Evolutionary conservation across 1,140 invertebrate genomes (phyloP), one percentile per base, ranked within the genome.

Genomic region (Cyrtorhinus lividipennis): DNA sequence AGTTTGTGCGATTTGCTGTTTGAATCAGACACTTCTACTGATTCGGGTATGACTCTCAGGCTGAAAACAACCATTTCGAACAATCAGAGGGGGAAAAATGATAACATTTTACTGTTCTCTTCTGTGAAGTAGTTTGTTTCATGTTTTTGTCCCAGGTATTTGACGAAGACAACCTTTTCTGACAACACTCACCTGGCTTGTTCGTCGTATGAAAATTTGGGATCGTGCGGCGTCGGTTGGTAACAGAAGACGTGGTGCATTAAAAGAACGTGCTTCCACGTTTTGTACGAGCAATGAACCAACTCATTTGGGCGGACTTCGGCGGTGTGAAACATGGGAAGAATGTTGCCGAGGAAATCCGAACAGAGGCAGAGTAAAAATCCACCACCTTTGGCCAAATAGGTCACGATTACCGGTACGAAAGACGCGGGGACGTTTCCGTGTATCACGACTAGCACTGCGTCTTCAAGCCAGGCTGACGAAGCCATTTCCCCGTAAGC

Each of bases 221-320:
- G 83, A 71, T 84, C 83, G 1, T 84, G 80, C 0, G 88, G 88
- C 1, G 87, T 89, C 0, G 86, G 85, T 69, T 90, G 86, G 71
- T 92, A 92, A 66, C 85, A 90, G 71, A 90, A 90, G 45, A 90
- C 84, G 66, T 91, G 87, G 73, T 91, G 88, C 74, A 92, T 83
- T 78, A 92, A 83, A 68, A 83, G 83, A 0, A 91, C 86, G 3
- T 84, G 81, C 66, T 85, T 84, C 87, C 88, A 91, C 66, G 84
- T 82, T 58, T 83, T 84, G 67, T 90, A 92, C 12, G 84, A 86
- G 67, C 90, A 89, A 46, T 85, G 81, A 10, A 90, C 87, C 15
- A 91, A 75, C 72, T 90, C 86, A 70, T 86, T 83, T 72, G 89
- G 87, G 5, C 86, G 78, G 2, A 90, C 85, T 75, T 90, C 87